Base-by-base conservation (phyloP, 2,113 vertebrate species). In the Melanocharis versteri region DNA sequence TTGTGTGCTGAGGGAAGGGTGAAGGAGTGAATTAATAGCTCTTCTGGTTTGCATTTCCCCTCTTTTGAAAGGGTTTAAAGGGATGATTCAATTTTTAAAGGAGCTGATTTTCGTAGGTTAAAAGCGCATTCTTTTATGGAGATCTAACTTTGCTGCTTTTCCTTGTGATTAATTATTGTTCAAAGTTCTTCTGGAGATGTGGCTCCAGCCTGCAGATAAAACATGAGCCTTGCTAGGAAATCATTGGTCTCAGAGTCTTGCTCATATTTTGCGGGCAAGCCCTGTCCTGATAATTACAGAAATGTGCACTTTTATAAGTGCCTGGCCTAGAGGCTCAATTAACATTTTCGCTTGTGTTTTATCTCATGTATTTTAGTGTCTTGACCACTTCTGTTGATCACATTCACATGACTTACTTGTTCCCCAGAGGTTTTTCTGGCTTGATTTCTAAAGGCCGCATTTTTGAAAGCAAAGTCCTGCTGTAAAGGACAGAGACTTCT, bases 271-370 rank as follows among this genome's bases (percentile, higher is more conserved):
- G 5, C 7, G 11, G 26, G n/a, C 75, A 42, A 66, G 35, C 68
- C 17, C 13, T 62, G 48, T 70, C 56, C 61, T n/a, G 45, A 27
- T 89, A 75, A 87, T 78, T 81, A 83, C 26, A 83, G 80, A 66
- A 70, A 70, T 83, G 42, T 72, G 61, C 48, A 42, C 75, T 96
- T 78, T 51, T 72, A 10, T 15, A 83, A 72, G 61, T 37, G 23
- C 26, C 50, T 81, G 48, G 61, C 93, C 92, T 51, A 47, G 45
- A 94, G 80, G 37, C 54, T 80, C 47, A 70, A 57, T 89, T 90
- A 84, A 62, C 73, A 77, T 91, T 94, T 96, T 82, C 65, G 58
- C 26, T 92, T 54, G 18, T 71, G 62, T 93, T 94, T 72, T 61
- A 28, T 64, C 70, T 72, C 24, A 5, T 83, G 33, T 80, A 45